Percentiles rank a stretch among this genome's conserved stretches.
These are phyloP conservation scores for Germaria angustata DNA, from an alignment of 2,888 invertebrate genomes.

Conservation along the genomic window DNA sequence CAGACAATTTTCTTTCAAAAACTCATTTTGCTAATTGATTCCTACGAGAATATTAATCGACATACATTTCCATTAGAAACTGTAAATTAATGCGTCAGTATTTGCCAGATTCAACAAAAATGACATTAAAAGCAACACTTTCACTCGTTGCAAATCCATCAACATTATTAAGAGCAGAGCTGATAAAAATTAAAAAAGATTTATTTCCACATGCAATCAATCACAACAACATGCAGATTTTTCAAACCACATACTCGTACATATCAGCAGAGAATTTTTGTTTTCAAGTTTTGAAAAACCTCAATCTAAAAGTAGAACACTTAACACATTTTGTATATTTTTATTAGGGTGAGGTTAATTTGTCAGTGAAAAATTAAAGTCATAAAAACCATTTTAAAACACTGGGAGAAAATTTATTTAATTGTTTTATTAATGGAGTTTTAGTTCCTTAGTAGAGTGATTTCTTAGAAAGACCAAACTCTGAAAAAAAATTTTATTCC, in stretches of 20 bases:
- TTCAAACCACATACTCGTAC: constrained; percentile 10
- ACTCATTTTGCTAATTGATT: background rate
- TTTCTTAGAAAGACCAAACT: too few relatives aligned
- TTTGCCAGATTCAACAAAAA: background rate
- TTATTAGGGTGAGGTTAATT: background rate
- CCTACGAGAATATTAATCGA: background rate
- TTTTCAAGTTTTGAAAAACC: constrained; percentile 15
- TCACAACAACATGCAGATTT: constrained; percentile 23
- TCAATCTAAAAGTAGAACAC: constrained; percentile 6
- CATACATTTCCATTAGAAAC: background rate
- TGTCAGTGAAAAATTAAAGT: background rate
- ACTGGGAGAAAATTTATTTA: too few relatives aligned
- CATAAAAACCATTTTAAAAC: too few relatives aligned
- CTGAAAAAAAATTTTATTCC: too few relatives aligned
- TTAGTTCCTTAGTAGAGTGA: too few relatives aligned
- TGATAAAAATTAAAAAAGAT: constrained; percentile 18
- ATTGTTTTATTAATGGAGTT: too few relatives aligned
- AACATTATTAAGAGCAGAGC: background rate
- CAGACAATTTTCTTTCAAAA: background rate
- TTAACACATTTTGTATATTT: background rate
- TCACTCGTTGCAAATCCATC: background rate
- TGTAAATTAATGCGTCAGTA: background rate
- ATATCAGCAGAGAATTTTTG: background rate
- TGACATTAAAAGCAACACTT: background rate
- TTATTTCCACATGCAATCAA: constrained; percentile 48